A percentile compares a stretch with the other conserved stretches of the same genome.
Evolutionary conservation across 2,888 invertebrate genomes (phyloP).

Genomic region (Embidobia sp.): DNA sequence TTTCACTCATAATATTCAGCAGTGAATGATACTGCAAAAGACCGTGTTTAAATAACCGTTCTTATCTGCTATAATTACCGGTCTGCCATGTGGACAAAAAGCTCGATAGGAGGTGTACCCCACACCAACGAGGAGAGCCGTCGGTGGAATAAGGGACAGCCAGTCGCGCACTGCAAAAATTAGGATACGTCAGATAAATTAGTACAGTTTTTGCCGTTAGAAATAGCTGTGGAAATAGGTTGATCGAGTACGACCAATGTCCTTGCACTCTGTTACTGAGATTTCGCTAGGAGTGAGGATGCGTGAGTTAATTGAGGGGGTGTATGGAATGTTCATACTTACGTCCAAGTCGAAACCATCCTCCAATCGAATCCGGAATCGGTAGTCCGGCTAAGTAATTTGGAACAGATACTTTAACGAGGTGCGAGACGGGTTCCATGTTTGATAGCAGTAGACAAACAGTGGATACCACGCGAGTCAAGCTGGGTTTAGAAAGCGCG

Average conservation of each 20-base stretch:
- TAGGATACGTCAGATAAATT: slow-evolving; percentile 8
- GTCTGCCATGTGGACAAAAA: slow-evolving; percentile 86
- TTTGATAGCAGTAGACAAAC: slow-evolving; percentile 73
- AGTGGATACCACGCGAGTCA: slow-evolving; percentile 39
- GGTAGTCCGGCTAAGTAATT: slow-evolving; percentile 92
- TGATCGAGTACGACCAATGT: background rate
- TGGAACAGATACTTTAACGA: slow-evolving; percentile 90
- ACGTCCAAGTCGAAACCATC: slow-evolving; percentile 94
- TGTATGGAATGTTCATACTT: too few relatives aligned
- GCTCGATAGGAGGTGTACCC: slow-evolving; percentile 91
- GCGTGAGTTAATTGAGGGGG: too few relatives aligned
- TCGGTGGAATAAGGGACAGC: slow-evolving; percentile 91
- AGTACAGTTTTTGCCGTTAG: slow-evolving; percentile 11
- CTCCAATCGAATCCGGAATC: slow-evolving; percentile 91
- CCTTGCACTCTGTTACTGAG: slow-evolving; percentile 7
- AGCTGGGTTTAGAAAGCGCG: slow-evolving; percentile 1
- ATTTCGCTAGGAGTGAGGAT: too few relatives aligned
- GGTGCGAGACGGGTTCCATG: slow-evolving; percentile 90
- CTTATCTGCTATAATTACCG: slow-evolving; percentile 70
- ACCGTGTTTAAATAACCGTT: background rate
- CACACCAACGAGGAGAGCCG: slow-evolving; percentile 89
- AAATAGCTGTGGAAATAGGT: slow-evolving; percentile 31
- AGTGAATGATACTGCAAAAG: background rate
- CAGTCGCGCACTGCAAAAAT: slow-evolving; percentile 90
- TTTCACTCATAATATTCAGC: background rate